A percentile compares a stretch with the other conserved stretches of the same genome.
Conservation (phyloP, 2,888 invertebrate species). For the Phania funesta region DNA sequence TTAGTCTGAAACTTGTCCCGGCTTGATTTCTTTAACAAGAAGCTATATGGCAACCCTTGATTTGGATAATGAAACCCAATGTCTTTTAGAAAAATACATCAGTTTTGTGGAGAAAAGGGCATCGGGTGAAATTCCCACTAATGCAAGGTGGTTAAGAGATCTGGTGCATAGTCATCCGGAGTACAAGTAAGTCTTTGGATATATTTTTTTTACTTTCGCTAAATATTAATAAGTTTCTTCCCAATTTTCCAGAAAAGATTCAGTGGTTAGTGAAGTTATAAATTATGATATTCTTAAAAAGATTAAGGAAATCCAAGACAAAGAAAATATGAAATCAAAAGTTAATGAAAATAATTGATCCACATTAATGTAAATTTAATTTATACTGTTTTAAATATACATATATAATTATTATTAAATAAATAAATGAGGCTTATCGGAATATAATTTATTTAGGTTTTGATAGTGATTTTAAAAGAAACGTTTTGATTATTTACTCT, state of each 20-base stretch:
- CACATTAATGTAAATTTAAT: background rate
- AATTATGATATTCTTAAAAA: constrained; percentile 94
- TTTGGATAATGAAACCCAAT: constrained; percentile 98
- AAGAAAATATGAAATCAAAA: constrained; percentile 85
- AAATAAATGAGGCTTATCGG: constrained; percentile 18
- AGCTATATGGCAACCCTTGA: constrained; percentile 97
- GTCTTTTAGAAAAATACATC: constrained; percentile 97
- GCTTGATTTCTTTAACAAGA: constrained; percentile 95
- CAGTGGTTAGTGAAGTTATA: constrained; percentile 91
- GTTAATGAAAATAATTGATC: background rate
- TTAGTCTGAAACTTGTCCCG: constrained; percentile 92
- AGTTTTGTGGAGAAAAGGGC: constrained; percentile 94
- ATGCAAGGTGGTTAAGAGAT: constrained; percentile 96
- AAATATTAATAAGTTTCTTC: constrained; percentile 69
- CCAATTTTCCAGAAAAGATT: constrained; percentile 86
- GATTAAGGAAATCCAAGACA: constrained; percentile 87
- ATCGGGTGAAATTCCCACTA: constrained; percentile 93
- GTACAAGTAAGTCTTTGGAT: constrained; percentile 86
- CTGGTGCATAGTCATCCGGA: constrained; percentile 93
- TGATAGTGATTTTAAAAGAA: no score
- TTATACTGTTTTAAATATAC: background rate
- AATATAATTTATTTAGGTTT: background rate
- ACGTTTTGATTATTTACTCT: no score
- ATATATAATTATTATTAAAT: background rate
- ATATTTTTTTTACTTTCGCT: background rate